These are phyloP conservation scores for Cyclopterus lumpus DNA, from an alignment of 2,797 vertebrate species.

Conservation along the genomic window DNA sequence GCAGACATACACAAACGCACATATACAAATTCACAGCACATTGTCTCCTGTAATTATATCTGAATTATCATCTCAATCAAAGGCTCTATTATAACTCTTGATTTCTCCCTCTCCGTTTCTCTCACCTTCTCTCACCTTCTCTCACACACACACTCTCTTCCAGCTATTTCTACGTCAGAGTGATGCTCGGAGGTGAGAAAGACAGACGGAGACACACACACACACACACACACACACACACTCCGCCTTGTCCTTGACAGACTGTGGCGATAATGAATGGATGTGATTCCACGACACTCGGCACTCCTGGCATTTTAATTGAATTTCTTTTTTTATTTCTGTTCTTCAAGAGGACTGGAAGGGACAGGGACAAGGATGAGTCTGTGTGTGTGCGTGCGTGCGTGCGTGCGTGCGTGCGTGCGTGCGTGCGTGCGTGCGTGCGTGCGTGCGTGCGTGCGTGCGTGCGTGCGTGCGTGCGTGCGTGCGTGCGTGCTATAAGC, in stretches of 20 bases:
- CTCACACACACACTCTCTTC: slow-evolving; percentile 10
- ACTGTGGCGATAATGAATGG: slow-evolving; percentile 65
- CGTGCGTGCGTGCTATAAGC: too few species aligned
- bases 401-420: not conserved
- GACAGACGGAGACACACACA: slow-evolving; percentile 6
- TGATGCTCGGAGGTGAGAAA: slow-evolving; percentile 1
- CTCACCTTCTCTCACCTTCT: not conserved
- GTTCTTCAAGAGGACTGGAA: slow-evolving; percentile 31
- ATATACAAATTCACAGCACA: slow-evolving; percentile 10
- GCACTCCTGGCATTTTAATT: slow-evolving; percentile 64
- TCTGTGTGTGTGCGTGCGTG: not conserved
- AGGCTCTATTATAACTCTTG: slow-evolving; percentile 59
- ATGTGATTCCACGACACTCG: slow-evolving; percentile 47
- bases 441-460: too few species aligned
- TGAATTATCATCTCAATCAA: slow-evolving; percentile 67
- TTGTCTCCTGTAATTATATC: slow-evolving; percentile 51
- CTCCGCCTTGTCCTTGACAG: slow-evolving; percentile 41
- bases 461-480: not conserved
- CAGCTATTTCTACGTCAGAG: slow-evolving; percentile 25
- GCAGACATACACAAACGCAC: not conserved
- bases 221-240: too few species aligned
- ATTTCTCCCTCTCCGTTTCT: slow-evolving; percentile 53
- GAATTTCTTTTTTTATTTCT: slow-evolving; percentile 64
- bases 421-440: not conserved
- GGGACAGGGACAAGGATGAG: slow-evolving; percentile 4